Evolutionary conservation across 2,797 vertebrate species (phyloP).

Genomic region (Lerista edwardsae): DNA sequence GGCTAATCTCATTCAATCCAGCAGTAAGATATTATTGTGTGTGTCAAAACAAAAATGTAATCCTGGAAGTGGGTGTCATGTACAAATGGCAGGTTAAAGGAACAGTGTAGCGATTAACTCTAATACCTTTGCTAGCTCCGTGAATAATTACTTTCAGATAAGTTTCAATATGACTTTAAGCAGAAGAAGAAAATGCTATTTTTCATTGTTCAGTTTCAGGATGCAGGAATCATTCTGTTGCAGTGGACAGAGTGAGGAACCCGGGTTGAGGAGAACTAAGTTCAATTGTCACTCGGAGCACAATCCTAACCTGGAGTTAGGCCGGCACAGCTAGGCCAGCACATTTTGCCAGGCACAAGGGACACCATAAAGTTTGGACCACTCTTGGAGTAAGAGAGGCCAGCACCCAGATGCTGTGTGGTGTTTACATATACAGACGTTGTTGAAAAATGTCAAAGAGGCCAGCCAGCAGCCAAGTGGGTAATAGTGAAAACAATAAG

Average conservation of each 20-base stretch:
- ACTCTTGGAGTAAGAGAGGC: too few species aligned
- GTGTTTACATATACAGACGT: too few species aligned
- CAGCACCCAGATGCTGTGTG: too few species aligned
- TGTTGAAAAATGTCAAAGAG: too few species aligned
- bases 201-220: constrained; percentile 36
- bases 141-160: constrained; percentile 55
- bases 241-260: background rate
- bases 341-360: too few species aligned
- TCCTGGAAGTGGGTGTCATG: constrained; percentile 46
- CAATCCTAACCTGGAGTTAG: too few species aligned
- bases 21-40: constrained; percentile 65
- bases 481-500: too few species aligned
- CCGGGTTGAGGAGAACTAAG: background rate
- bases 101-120: constrained; percentile 56
- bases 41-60: constrained; percentile 64
- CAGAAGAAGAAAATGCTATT: constrained; percentile 15
- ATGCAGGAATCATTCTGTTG: background rate
- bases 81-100: constrained; percentile 62
- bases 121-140: constrained; percentile 59
- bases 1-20: constrained; percentile 63
- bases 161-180: constrained; percentile 21
- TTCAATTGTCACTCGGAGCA: background rate
- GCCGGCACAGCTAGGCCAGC: too few species aligned
- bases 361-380: too few species aligned
- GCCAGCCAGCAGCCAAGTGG: too few species aligned